Percentiles rank a stretch among this genome's conserved stretches.
phyloP scores from a whole-genome alignment of 30 jellyfish, hydroid and myxozoan species.

The Aurelia sp. region DNA sequence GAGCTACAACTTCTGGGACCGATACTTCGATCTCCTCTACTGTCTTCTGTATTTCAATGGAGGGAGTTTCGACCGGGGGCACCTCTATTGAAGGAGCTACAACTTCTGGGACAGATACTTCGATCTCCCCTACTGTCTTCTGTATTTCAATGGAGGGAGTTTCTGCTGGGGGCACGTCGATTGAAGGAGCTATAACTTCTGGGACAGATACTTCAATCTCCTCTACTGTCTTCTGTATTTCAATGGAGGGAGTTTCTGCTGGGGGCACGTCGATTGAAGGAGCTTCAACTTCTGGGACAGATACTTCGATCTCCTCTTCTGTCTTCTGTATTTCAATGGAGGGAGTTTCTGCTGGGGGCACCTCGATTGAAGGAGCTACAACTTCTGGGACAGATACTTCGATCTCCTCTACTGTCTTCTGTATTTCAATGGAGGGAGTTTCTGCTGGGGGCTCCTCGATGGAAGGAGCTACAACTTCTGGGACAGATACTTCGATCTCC shows the following conservation, averaged over 20 bases:
- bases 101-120: not conserved
- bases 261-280: not conserved
- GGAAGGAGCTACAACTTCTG: not conserved
- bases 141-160: not conserved
- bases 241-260: slow-evolving; percentile 6
- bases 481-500: not conserved
- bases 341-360: too few relatives aligned
- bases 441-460: slow-evolving; percentile 1
- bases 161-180: not conserved
- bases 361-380: too few relatives aligned
- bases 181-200: not conserved
- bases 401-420: too few relatives aligned
- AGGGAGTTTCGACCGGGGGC: too few relatives aligned
- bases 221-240: not conserved
- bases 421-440: too few relatives aligned
- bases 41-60: too few relatives aligned
- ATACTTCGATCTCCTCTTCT: not conserved
- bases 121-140: not conserved
- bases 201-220: not conserved
- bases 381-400: too few relatives aligned
- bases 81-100: not conserved
- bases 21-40: too few relatives aligned
- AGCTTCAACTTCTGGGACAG: not conserved
- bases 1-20: not conserved
- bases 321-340: not conserved